Conservation (phyloP, 2,888 invertebrate species). For the Caenorhabditis japonica region DNA sequence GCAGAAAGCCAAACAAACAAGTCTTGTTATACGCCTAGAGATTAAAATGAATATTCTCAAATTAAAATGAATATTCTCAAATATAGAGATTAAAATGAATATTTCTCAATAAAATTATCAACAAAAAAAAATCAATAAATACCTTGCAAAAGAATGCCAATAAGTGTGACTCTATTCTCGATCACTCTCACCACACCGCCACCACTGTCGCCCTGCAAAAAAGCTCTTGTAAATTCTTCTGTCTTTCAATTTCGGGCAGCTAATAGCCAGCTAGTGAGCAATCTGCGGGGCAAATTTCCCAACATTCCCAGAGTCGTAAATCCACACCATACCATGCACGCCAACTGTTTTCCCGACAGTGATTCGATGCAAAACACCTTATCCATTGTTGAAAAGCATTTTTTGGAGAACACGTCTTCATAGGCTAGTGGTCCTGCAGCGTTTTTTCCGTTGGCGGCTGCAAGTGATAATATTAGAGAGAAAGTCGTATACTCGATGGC, state of each 20-base stretch:
- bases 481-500: background rate
- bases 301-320: no score
- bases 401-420: slow-evolving; percentile 23
- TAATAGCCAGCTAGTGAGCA: no score
- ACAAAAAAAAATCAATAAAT: background rate
- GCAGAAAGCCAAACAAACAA: no score
- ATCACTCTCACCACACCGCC: slow-evolving; percentile 22
- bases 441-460: slow-evolving; percentile 3
- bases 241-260: no score
- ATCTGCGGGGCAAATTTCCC: no score
- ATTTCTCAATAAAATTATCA: background rate
- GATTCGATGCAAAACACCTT: slow-evolving; percentile 21
- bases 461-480: background rate
- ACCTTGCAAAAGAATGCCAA: slow-evolving; percentile 29
- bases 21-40: no score
- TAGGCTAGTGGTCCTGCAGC: slow-evolving; percentile 16
- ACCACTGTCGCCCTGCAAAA: slow-evolving; percentile 28
- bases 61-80: no score
- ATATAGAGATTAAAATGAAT: no score
- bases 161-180: slow-evolving; percentile 14
- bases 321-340: slow-evolving; percentile 20
- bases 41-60: no score
- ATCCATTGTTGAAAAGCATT: slow-evolving; percentile 3
- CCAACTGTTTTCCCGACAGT: slow-evolving; percentile 18
- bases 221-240: no score